phyloP scores from a whole-genome alignment of 2,888 invertebrate genomes.

The Aphodius granarius region DNA sequence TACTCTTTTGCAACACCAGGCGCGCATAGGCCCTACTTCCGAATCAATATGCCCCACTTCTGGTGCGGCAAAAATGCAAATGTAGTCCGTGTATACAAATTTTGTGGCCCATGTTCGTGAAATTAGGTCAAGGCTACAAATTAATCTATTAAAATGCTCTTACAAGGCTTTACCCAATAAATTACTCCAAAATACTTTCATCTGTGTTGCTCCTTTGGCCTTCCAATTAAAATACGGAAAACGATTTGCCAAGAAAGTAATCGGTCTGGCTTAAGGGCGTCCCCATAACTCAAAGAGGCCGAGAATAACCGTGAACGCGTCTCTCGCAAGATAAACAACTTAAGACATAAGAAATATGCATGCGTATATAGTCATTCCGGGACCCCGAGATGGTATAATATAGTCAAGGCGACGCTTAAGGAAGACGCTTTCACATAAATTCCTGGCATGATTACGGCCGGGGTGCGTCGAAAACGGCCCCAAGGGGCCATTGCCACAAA shows the following conservation, averaged over 20 bases:
- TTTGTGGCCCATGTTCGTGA: background rate
- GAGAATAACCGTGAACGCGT: conserved; percentile 1
- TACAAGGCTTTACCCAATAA: background rate
- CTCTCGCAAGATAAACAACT: conserved; percentile 1
- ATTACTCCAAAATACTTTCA: too few relatives aligned
- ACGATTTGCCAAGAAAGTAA: background rate
- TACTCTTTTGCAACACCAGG: background rate
- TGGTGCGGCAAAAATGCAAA: background rate
- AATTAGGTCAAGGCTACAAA: background rate
- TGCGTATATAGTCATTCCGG: background rate
- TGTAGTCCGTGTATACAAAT: background rate
- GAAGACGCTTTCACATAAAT: background rate
- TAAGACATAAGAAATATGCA: conserved; percentile 1
- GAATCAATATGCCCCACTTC: background rate
- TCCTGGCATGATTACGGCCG: background rate
- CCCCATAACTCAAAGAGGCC: background rate
- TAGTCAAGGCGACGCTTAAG: background rate
- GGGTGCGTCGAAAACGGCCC: background rate
- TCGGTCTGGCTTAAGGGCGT: background rate
- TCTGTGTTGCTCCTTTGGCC: background rate
- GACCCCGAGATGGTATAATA: background rate
- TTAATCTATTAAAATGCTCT: too few relatives aligned
- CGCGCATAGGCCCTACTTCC: background rate
- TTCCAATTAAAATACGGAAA: background rate
- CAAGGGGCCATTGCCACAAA: background rate